Evolutionary conservation across 1,140 invertebrate species (phyloP).

Genomic region (Helicoverpa zea): DNA sequence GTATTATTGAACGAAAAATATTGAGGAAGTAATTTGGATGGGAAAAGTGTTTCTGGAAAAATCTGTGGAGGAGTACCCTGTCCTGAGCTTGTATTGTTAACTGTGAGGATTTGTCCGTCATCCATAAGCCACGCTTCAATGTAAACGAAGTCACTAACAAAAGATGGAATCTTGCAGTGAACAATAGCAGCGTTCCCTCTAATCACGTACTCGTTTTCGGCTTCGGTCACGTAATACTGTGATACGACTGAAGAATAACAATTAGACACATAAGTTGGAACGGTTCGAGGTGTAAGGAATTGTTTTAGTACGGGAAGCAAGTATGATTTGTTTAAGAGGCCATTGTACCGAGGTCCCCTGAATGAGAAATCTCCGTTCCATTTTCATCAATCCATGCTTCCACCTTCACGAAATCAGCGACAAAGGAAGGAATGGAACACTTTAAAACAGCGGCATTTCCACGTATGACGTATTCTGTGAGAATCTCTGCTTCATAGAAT

Average conservation of each 20-base stretch:
- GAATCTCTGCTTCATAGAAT: slow-evolving; percentile 93
- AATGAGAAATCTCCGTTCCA: slow-evolving; percentile 88
- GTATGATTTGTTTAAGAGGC: slow-evolving; percentile 60
- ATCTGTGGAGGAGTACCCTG: slow-evolving; percentile 63
- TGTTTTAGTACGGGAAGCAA: slow-evolving; percentile 63
- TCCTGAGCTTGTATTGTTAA: slow-evolving; percentile 84
- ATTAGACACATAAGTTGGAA: slow-evolving; percentile 70
- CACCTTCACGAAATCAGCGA: slow-evolving; percentile 93
- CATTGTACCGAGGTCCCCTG: slow-evolving; percentile 88
- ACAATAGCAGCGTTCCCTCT: slow-evolving; percentile 96
- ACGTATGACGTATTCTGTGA: slow-evolving; percentile 93
- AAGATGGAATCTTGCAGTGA: slow-evolving; percentile 97
- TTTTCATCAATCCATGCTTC: slow-evolving; percentile 91
- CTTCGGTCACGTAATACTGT: slow-evolving; percentile 95
- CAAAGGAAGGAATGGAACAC: slow-evolving; percentile 93
- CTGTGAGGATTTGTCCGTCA: slow-evolving; percentile 90
- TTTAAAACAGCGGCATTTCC: slow-evolving; percentile 93
- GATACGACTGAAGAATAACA: slow-evolving; percentile 91
- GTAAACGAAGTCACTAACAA: slow-evolving; percentile 96
- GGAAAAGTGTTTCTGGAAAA: slow-evolving; percentile 36
- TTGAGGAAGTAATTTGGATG: slow-evolving; percentile 42
- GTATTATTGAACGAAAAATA: slow-evolving; percentile 10
- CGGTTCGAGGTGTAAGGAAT: slow-evolving; percentile 68
- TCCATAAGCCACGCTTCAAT: slow-evolving; percentile 95
- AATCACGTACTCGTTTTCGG: slow-evolving; percentile 98